Base-by-base conservation (phyloP, 2,888 invertebrate genomes). In the Nineta flava region DNA sequence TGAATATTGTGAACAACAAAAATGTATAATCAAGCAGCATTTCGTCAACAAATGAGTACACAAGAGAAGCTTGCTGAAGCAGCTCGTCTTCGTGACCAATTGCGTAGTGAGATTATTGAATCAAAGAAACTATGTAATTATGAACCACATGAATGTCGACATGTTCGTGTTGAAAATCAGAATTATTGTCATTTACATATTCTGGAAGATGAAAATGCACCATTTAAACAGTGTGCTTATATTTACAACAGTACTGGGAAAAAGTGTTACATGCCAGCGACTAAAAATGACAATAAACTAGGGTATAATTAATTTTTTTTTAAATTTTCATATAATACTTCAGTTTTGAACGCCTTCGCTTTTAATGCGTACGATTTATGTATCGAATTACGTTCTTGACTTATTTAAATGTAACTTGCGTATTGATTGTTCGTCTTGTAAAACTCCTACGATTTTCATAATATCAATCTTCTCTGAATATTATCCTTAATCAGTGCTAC, bases 101-200 rank as follows among this genome's bases (percentile, higher is more conserved):
- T 82, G 0, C 75, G 79, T 58, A 69, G 72, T 48, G 82, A 83
- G 60, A 73, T 78, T 51, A 70, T 76, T 3, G 72, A 72, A 35
- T 76, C 77, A 44, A 73, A 76, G 0, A 75, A 76, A 10, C 66
- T 70, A 1, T 83, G 83, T 57, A 68, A 73, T 0, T 79, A 83
- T 64, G 66, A 75, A 32, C 71, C 74, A 1, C 83, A 79, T 58
- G 77, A 79, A 51, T 87, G 87, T 56, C 71, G 73, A 0, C 73
- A 79, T 26, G 73, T 79, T 1, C 75, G 80, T 43, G 63, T 91
- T 0, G 76, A 83, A 9, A 83, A 83, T 0, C 81, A 82, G 54
- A 76, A 78, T 52, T 87, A 79, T 65, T 95, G 94, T 62, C 72
- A 77, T 4, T 74, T 81, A 3, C 95, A 95, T 59, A 87, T 94